A percentile compares a stretch with the other conserved stretches of the same genome.
Evolutionary conservation across 2,113 vertebrate species (phyloP).

Genomic region (Bombycilla garrulus): DNA sequence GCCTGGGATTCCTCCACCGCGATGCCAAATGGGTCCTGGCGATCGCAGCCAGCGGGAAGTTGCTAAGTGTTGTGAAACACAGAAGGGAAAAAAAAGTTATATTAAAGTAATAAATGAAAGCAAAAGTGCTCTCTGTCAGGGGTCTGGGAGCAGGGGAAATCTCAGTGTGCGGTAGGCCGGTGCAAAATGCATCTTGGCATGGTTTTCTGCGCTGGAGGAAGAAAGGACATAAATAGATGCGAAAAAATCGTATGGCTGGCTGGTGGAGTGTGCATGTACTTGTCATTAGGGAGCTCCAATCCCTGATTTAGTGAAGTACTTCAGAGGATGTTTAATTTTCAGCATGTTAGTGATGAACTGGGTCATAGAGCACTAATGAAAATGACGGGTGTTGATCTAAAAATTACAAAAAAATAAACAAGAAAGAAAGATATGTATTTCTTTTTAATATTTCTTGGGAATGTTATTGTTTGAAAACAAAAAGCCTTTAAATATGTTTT

Average conservation of each 20-base stretch:
- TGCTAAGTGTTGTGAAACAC: constrained; percentile 27
- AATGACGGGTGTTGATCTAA: background rate
- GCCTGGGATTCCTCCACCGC: constrained; percentile 40
- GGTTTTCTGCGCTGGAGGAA: background rate
- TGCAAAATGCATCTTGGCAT: constrained; percentile 5
- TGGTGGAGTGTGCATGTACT: background rate
- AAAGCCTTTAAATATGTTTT: background rate
- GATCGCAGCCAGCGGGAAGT: background rate
- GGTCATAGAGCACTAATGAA: background rate
- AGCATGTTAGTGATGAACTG: background rate
- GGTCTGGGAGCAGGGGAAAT: background rate
- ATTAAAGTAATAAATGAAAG: constrained; percentile 45
- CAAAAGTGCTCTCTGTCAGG: constrained; percentile 3
- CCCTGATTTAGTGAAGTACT: background rate
- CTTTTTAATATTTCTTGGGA: background rate
- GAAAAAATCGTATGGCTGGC: background rate
- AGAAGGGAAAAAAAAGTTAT: background rate
- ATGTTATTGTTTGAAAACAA: background rate
- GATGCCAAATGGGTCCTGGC: background rate
- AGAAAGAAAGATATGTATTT: background rate
- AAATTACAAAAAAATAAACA: background rate
- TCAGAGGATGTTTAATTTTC: background rate
- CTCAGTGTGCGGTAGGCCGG: background rate
- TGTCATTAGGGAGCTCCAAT: background rate
- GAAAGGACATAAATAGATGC: background rate